Conservation (phyloP, 2,797 vertebrate genomes). For the Lithobates sylvaticus region DNA sequence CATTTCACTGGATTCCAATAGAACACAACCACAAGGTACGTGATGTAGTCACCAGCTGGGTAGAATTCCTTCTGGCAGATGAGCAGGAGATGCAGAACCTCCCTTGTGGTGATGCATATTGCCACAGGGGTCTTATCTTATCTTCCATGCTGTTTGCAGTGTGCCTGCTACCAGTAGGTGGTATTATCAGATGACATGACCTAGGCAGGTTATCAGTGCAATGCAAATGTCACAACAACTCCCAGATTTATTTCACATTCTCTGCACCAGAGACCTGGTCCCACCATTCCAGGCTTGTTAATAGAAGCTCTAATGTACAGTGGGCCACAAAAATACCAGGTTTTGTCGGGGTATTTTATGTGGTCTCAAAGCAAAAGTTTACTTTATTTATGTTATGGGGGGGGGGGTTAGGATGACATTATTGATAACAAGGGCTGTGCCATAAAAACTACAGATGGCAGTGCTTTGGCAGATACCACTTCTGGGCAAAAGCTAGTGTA, state of each 20-base stretch:
- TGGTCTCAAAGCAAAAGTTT: neutral
- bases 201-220: slow-evolving; percentile 38
- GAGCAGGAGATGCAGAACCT: slow-evolving; percentile 12
- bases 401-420: neutral
- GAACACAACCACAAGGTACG: neutral
- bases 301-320: neutral
- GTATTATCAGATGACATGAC: slow-evolving; percentile 42
- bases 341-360: neutral
- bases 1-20: neutral
- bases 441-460: neutral
- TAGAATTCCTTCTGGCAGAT: slow-evolving; percentile 36
- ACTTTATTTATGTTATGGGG: neutral
- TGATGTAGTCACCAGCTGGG: neutral
- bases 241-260: slow-evolving; percentile 17
- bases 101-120: neutral
- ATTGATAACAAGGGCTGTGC: neutral
- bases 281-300: neutral
- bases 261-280: neutral
- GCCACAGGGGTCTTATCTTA: slow-evolving; percentile 36
- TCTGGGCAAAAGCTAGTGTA: neutral
- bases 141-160: slow-evolving; percentile 23
- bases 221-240: slow-evolving; percentile 26
- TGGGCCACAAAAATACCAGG: neutral
- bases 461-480: neutral
- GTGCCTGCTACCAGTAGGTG: slow-evolving; percentile 40